These are phyloP conservation scores for Ichneumoninae sp. DNA, from an alignment of 2,888 invertebrate genomes.

Conservation along the genomic window DNA sequence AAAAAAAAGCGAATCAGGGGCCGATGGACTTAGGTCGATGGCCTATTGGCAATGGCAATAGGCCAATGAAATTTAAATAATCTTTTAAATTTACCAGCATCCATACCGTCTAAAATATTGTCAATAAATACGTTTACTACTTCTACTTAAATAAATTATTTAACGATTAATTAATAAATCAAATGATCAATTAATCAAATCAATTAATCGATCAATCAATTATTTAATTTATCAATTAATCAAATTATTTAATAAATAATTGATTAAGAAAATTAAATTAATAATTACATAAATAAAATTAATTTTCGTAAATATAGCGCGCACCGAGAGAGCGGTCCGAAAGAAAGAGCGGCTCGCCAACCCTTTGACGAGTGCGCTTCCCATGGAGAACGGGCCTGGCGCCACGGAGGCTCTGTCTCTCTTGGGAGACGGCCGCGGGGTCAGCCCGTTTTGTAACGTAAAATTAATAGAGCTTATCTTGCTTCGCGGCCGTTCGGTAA, in stretches of 20 bases:
- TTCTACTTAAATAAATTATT: too few relatives aligned
- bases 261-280: background rate
- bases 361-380: background rate
- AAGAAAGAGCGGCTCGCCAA: background rate
- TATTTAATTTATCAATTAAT: too few relatives aligned
- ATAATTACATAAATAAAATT: background rate
- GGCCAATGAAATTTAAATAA: too few relatives aligned
- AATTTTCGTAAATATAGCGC: background rate
- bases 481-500: conserved; percentile 78
- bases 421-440: conserved; percentile 4
- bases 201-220: too few relatives aligned
- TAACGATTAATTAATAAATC: too few relatives aligned
- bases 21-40: too few relatives aligned
- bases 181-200: too few relatives aligned
- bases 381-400: background rate
- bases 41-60: too few relatives aligned
- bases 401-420: background rate
- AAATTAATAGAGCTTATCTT: conserved; percentile 84
- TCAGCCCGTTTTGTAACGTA: conserved; percentile 79
- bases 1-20: too few relatives aligned
- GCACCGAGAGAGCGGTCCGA: background rate
- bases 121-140: too few relatives aligned
- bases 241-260: background rate
- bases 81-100: too few relatives aligned
- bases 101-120: too few relatives aligned